Base-by-base conservation (phyloP, 2,888 invertebrate species). In the Trichopria drosophilae region DNA sequence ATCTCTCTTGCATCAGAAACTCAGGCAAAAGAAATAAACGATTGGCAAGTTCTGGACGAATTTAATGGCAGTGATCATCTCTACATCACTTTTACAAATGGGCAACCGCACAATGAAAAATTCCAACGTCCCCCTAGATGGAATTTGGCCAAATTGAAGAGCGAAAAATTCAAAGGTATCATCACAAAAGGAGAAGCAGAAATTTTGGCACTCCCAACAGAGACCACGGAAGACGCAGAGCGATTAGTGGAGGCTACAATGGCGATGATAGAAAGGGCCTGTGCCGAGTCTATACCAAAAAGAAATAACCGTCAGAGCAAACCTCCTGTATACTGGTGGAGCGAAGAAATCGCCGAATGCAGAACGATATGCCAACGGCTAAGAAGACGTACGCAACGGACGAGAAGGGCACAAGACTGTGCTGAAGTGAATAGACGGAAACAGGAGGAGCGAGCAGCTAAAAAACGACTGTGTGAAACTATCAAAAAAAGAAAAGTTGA, bases 261-360 rank as follows among this genome's bases (percentile, higher is more conserved):
- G 23, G 4, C n/a, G 4, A n/a, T 37, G 4, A 46, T 46, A 19
- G 9, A 7, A 3, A n/a, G 20, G 15, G 50, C 53, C 7, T 53
- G 45, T 20, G 23, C 44, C 6, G 51, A 40, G 4, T 36, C 26
- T 2, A 58, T 60, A 43, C 55, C 58, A 1, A 34, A 22, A 31
- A n/a, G 3, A 6, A 5, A 4, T 2, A 35, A 13, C 4, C 13
- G 26, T 5, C 10, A 26, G 3, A 6, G 32, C 15, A 49, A 37
- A 31, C 47, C 32, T 13, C 50, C 57, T 15, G 57, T 53, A 5
- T 56, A 60, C 43, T 60, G 59, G 60, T 60, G 62, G 63, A 57
- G 49, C 19, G 46, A 46, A 7, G 57, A 61, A 18, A 62, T 61
- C 16, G 56, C 57, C 6, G 57, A 52, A 4, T 53, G 59, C 9